These are phyloP conservation scores for Stenolophus ochropezus DNA, from an alignment of 2,888 invertebrate species.

Conservation along the genomic window DNA sequence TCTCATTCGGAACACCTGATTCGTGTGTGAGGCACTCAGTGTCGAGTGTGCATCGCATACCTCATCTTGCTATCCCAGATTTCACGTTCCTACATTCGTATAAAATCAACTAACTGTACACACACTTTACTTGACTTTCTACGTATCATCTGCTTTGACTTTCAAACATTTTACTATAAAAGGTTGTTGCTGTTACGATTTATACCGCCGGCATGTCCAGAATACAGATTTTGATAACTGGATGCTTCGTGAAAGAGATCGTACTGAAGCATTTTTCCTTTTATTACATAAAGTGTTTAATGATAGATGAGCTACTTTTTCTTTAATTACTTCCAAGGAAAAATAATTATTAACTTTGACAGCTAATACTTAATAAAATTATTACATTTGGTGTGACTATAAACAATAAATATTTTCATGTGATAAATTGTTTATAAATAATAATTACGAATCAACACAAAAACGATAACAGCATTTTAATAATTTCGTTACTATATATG, in stretches of 20 bases:
- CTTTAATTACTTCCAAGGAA: background rate
- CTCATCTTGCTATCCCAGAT: slow-evolving; percentile 37
- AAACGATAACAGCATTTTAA: background rate
- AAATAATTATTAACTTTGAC: background rate
- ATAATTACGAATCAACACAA: background rate
- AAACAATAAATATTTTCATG: background rate
- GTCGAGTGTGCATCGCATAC: slow-evolving; percentile 11
- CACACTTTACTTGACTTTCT: slow-evolving; percentile 39
- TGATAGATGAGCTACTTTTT: background rate
- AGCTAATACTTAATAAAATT: background rate
- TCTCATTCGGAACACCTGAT: background rate
- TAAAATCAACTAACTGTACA: slow-evolving; percentile 41
- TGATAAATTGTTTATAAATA: background rate
- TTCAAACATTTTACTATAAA: slow-evolving; percentile 36
- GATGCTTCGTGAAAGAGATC: background rate
- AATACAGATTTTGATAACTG: background rate
- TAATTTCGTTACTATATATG: background rate
- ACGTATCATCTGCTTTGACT: slow-evolving; percentile 34
- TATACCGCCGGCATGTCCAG: background rate
- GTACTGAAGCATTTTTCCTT: background rate
- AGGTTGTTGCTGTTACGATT: background rate
- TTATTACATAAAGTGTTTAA: background rate
- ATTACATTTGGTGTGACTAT: background rate
- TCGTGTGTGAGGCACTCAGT: background rate
- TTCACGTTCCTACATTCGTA: slow-evolving; percentile 36